phyloP scores from a whole-genome alignment of 1,140 invertebrate genomes.

The Diuraphis noxia region DNA sequence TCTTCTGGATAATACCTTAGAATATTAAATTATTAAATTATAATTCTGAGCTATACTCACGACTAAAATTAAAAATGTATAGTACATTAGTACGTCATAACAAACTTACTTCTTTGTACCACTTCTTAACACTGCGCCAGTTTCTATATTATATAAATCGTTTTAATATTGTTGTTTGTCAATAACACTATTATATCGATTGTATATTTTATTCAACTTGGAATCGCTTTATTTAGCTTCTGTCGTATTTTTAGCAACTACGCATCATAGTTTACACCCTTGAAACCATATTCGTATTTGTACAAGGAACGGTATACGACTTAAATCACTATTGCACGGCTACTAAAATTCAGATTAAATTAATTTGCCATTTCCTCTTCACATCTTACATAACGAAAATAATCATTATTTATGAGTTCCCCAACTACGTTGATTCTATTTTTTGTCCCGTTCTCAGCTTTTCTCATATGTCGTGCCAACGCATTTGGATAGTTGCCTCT shows the following conservation, averaged over 20 bases:
- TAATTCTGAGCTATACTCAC: not conserved
- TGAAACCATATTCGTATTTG: not conserved
- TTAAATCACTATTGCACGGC: not conserved
- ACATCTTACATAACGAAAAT: not conserved
- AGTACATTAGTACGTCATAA: not conserved
- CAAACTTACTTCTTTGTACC: not conserved
- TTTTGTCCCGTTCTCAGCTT: not conserved
- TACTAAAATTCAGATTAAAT: not conserved
- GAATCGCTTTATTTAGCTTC: not conserved
- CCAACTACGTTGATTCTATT: not conserved
- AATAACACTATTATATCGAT: not conserved
- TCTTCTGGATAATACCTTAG: not conserved
- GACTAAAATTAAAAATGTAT: not conserved
- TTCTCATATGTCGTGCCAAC: not conserved
- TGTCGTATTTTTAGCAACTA: not conserved
- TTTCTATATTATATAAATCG: not conserved
- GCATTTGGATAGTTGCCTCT: not conserved
- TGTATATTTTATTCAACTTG: not conserved
- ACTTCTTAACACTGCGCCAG: not conserved
- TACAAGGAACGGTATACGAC: not conserved
- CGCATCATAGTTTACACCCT: not conserved
- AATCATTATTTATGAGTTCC: not conserved
- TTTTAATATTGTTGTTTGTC: not conserved
- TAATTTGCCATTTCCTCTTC: conserved; percentile 4
- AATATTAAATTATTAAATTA: too few species aligned